Evolutionary conservation across 2,888 invertebrate species (phyloP).

Genomic region (Meandrusa payeni): DNA sequence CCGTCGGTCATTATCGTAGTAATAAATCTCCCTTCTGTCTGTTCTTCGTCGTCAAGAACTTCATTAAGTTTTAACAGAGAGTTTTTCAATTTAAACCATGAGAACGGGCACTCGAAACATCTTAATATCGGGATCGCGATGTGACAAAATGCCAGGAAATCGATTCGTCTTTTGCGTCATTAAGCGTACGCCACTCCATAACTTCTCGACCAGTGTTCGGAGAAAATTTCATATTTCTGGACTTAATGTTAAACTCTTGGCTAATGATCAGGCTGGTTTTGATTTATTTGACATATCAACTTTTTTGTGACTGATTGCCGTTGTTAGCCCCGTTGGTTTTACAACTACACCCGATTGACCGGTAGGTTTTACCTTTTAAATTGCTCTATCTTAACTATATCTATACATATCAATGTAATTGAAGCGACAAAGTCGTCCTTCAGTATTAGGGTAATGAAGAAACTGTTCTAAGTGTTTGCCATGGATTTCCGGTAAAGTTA

Average conservation of each 20-base stretch:
- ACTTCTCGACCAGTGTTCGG: constrained; percentile 7
- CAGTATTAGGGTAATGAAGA: too few species aligned
- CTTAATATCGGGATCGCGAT: constrained; percentile 51
- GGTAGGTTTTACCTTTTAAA: too few species aligned
- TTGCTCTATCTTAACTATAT: too few species aligned
- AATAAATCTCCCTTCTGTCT: constrained; percentile 67
- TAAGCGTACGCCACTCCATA: constrained; percentile 24
- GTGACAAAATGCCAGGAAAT: constrained; percentile 56
- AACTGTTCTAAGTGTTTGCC: too few species aligned
- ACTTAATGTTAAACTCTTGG: constrained; percentile 7
- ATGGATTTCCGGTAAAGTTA: too few species aligned
- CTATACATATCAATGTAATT: too few species aligned
- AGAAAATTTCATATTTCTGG: constrained; percentile 1
- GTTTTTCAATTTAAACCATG: constrained; percentile 60
- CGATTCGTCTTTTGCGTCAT: constrained; percentile 42
- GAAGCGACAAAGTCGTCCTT: too few species aligned
- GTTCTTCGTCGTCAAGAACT: constrained; percentile 65
- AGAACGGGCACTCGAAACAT: constrained; percentile 52
- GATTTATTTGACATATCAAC: constrained; percentile 15
- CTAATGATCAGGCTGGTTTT: constrained; percentile 17
- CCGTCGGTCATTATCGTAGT: constrained; percentile 58
- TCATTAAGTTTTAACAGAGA: constrained; percentile 61
- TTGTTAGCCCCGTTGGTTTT: too few species aligned
- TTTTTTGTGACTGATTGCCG: too few species aligned
- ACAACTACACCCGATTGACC: too few species aligned